These are phyloP conservation scores for Caprella mutica DNA, from an alignment of 2,888 invertebrate genomes.

Conservation along the genomic window DNA sequence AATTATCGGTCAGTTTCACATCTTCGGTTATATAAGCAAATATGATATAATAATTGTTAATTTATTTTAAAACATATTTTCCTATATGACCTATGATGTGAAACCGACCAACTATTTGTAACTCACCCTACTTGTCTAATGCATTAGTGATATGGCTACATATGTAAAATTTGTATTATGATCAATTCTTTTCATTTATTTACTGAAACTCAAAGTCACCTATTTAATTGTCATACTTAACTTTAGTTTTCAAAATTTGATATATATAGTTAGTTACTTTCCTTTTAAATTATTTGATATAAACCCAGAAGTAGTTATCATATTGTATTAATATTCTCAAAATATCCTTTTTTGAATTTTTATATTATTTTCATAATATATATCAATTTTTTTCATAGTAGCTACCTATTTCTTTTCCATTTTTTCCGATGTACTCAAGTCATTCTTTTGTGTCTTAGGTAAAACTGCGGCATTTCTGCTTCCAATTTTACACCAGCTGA, in stretches of 20 bases:
- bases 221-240: too few relatives aligned
- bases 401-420: background rate
- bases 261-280: slow-evolving; percentile 14
- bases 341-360: background rate
- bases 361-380: background rate
- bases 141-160: background rate
- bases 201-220: too few relatives aligned
- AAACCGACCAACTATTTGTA: too few relatives aligned
- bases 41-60: background rate
- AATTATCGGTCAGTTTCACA: too few relatives aligned
- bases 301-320: background rate
- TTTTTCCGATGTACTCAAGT: too few relatives aligned
- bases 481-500: slow-evolving; percentile 69
- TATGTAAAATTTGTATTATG: background rate
- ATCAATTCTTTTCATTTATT: background rate
- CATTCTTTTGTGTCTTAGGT: slow-evolving; percentile 49
- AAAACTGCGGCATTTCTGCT: slow-evolving; percentile 91
- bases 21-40: too few relatives aligned
- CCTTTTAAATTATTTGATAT: slow-evolving; percentile 7
- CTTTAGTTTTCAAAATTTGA: background rate
- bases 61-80: background rate
- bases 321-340: slow-evolving; percentile 3
- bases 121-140: background rate
- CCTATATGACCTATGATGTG: too few relatives aligned
- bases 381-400: background rate